phyloP scores from a whole-genome alignment of 1,140 invertebrate species.

The Dinothrombium tinctorium region DNA sequence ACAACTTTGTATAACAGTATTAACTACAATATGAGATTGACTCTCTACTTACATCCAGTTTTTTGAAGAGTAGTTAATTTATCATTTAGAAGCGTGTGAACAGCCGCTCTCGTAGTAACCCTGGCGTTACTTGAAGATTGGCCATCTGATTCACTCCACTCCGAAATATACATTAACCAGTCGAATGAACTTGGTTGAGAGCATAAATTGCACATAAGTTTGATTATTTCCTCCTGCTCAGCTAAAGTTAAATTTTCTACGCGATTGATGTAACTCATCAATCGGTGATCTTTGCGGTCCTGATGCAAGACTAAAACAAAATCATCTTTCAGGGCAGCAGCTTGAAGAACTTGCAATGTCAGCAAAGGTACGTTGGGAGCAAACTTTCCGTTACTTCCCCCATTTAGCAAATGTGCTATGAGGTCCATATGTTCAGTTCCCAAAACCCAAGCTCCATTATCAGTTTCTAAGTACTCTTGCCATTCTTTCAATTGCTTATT shows the following conservation, averaged over 20 bases:
- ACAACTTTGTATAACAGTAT: too few species aligned
- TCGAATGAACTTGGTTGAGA: constrained; percentile 66
- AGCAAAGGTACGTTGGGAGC: constrained; percentile 13
- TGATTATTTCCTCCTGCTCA: constrained; percentile 49
- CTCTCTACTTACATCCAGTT: too few species aligned
- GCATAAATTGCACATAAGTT: constrained; percentile 71
- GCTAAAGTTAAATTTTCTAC: constrained; percentile 47
- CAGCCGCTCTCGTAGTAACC: constrained; percentile 64
- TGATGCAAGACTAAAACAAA: constrained; percentile 68
- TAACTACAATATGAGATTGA: too few species aligned
- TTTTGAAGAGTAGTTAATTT: constrained; percentile 38
- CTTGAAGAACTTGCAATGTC: constrained; percentile 10
- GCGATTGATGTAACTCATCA: constrained; percentile 66
- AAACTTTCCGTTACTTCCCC: constrained; percentile 15
- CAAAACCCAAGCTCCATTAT: constrained; percentile 70
- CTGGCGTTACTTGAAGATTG: constrained; percentile 59
- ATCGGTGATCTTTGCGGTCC: constrained; percentile 57
- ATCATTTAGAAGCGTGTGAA: constrained; percentile 54
- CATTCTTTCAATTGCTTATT: constrained; percentile 34
- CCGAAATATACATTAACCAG: constrained; percentile 41
- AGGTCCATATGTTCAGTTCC: constrained; percentile 63
- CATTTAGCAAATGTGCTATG: constrained; percentile 23
- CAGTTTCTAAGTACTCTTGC: constrained; percentile 56
- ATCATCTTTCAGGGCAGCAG: constrained; percentile 58
- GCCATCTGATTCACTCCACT: constrained; percentile 40